Conservation (phyloP, 2,797 vertebrate genomes). For the Diceros bicornis region DNA sequence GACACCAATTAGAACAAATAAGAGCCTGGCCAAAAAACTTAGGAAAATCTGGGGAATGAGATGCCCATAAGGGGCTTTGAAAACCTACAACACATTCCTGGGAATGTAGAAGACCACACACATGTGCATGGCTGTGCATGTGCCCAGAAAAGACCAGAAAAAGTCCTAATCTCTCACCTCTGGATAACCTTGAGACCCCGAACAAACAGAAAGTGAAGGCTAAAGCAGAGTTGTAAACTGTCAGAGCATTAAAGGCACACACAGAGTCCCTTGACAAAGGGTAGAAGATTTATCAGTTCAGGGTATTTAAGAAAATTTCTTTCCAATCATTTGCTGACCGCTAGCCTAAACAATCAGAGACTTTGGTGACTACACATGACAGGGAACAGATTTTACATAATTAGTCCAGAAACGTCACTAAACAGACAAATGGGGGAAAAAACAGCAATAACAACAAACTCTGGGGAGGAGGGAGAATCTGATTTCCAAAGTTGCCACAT, state of each 20-base stretch:
- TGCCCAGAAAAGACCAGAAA: background rate
- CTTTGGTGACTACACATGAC: background rate
- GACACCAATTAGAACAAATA: background rate
- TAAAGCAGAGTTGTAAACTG: background rate
- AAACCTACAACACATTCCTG: background rate
- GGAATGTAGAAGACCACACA: background rate
- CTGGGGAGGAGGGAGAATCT: background rate
- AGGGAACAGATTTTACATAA: background rate
- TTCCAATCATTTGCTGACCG: background rate
- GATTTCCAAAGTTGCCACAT: background rate
- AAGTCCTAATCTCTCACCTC: background rate
- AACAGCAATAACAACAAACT: background rate
- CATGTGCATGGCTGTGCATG: fast-evolving
- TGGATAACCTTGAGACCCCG: background rate
- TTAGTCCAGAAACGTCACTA: background rate
- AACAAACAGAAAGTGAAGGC: background rate
- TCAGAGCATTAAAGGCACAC: background rate
- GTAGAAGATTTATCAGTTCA: background rate
- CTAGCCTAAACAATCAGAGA: background rate
- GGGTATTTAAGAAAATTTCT: background rate
- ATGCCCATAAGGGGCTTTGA: background rate
- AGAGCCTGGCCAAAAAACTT: background rate
- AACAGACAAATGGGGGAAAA: background rate
- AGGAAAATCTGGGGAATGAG: background rate
- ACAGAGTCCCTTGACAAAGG: background rate